phyloP scores from a whole-genome alignment of 2,888 invertebrate genomes.

The Limnephilus lunatus region DNA sequence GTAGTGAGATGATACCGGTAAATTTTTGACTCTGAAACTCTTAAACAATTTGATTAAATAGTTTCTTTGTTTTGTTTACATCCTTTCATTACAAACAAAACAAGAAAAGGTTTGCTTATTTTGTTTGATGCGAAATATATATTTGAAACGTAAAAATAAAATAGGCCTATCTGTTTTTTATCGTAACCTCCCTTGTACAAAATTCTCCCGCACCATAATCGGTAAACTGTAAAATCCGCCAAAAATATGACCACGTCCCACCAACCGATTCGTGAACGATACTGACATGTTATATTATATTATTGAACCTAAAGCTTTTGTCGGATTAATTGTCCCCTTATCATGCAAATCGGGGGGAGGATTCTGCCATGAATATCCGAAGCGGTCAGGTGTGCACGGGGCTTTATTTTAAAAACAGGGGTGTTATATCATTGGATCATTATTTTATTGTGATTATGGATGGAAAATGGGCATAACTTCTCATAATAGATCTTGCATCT shows the following conservation, averaged over 20 bases:
- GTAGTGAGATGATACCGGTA: no score
- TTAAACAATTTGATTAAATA: no score
- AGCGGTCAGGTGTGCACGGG: slow-evolving; percentile 45
- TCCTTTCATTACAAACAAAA: no score
- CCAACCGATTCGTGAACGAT: slow-evolving; percentile 60
- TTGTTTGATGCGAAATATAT: no score
- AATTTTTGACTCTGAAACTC: no score
- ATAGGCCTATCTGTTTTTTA: no score
- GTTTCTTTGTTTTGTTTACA: no score
- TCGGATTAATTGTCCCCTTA: slow-evolving; percentile 63
- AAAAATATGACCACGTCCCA: slow-evolving; percentile 43
- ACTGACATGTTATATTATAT: slow-evolving; percentile 26
- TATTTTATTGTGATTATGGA: not conserved
- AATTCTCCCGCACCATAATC: slow-evolving; percentile 29
- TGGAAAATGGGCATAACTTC: not conserved
- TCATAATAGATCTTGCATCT: no score
- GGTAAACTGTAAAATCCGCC: slow-evolving; percentile 53
- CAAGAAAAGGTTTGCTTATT: no score
- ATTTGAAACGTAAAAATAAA: no score
- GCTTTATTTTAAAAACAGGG: not conserved
- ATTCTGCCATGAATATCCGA: slow-evolving; percentile 35
- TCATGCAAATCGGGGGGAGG: slow-evolving; percentile 60
- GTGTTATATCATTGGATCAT: not conserved
- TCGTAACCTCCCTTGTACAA: no score
- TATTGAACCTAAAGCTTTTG: slow-evolving; percentile 53